Base-by-base conservation (phyloP, 2,113 vertebrate genomes). In the Boleophthalmus pectinirostris region DNA sequence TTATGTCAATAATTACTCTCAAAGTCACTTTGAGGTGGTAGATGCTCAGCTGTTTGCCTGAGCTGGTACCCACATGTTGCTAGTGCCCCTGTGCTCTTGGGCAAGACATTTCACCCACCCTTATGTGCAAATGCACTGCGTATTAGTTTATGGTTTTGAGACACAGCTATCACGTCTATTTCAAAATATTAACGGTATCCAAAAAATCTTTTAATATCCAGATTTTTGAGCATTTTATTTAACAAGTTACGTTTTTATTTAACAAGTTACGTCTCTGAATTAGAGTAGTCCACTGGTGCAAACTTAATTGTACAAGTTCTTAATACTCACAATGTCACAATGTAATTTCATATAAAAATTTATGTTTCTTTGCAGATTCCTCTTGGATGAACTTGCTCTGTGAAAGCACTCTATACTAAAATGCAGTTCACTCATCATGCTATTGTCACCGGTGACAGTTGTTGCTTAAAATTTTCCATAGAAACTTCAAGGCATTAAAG, bases 401-500 rank as follows among this genome's bases (percentile, higher is more conserved):
- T 64, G 18, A 64, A 64, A 38, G 61, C 61, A 38, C 16, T 11
- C 18, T n/a, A 64, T 38, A 33, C 29, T 43, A 35, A 33, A 63
- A 16, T 35, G 1, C 58, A 64, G 60, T 35, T 64, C 18, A 35
- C 33, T 64, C 29, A 38, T 64, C 35, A 64, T 20, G 38, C 29
- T 11, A 7, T 18, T 64, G 33, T 38, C 61, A 38, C 33, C 21
- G 9, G 38, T 49, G 65, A 15, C 70, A 51, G 0, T 21, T 58
- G 54, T 68, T 64, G 16, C 57, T 47, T 66, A 45, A 69, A 63
- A 63, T 83, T 75, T 83, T 74, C 80, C 74, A 23, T 25, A 21
- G 70, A 76, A 75, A 80, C 81, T 75, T 56, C 70, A 67, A 29
- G 77, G 78, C 60, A 72, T 73, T 49, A 63, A 82, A 85, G 49